Conservation (phyloP, 2,113 vertebrate species). For the Typhlomys cinereus region DNA sequence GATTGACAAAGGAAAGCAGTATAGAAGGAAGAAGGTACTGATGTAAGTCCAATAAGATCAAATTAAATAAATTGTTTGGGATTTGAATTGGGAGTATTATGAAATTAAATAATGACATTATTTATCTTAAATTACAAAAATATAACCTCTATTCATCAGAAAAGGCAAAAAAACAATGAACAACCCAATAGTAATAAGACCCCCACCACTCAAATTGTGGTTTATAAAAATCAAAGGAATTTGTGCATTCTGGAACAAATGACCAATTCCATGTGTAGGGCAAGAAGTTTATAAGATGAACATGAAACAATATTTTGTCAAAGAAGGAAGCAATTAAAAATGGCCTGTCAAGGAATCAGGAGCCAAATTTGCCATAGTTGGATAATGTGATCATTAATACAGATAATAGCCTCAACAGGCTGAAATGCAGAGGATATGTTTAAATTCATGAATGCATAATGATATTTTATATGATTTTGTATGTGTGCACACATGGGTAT, state of each 20-base stretch:
- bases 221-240: neutral
- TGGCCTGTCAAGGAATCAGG: neutral
- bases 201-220: neutral
- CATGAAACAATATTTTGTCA: neutral
- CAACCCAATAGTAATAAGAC: neutral
- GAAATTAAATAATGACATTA: neutral
- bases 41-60: neutral
- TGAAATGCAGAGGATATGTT: neutral
- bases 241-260: neutral
- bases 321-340: neutral
- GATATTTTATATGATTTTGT: neutral
- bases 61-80: neutral
- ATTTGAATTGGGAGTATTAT: constrained; percentile 19
- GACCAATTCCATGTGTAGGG: neutral
- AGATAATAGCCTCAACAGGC: neutral
- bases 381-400: neutral
- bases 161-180: neutral
- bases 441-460: neutral
- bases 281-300: neutral
- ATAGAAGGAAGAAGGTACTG: neutral
- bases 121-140: neutral
- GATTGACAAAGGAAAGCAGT: neutral
- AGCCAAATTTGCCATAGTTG: neutral
- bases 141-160: neutral
- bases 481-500: too few relatives aligned